A percentile compares a stretch with the other conserved stretches of the same genome.
Evolutionary conservation across 2,888 invertebrate species (phyloP).

Genomic region (Blomia tropicalis): DNA sequence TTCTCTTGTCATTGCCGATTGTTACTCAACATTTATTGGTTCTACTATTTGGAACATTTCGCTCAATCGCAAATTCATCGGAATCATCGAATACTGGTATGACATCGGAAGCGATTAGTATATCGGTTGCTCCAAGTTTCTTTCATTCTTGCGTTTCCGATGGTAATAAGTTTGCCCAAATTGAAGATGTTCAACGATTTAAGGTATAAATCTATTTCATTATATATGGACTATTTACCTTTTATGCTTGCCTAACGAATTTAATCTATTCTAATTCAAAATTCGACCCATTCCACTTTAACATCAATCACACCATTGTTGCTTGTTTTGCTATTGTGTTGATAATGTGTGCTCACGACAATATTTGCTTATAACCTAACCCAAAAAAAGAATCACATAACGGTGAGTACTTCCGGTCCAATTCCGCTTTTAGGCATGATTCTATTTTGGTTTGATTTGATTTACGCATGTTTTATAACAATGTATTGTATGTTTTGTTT

Average conservation of each 20-base stretch:
- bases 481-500: neutral
- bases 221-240: no score
- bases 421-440: no score
- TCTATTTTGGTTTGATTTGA: neutral
- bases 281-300: neutral
- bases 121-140: conserved; percentile 86
- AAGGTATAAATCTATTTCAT: conserved; percentile 59
- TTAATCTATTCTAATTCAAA: no score
- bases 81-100: conserved; percentile 76
- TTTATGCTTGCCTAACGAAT: no score
- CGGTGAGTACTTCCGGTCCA: no score
- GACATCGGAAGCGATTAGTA: conserved; percentile 85
- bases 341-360: neutral
- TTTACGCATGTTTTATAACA: neutral
- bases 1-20: conserved; percentile 62
- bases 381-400: no score
- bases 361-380: neutral
- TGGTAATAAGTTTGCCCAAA: conserved; percentile 70
- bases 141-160: conserved; percentile 90
- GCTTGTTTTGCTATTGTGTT: neutral
- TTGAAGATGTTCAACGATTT: conserved; percentile 85
- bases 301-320: no score
- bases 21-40: conserved; percentile 84
- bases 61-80: conserved; percentile 79
- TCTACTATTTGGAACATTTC: conserved; percentile 87